phyloP scores from a whole-genome alignment of 2,888 invertebrate species.

The Drosophila emarginata region DNA sequence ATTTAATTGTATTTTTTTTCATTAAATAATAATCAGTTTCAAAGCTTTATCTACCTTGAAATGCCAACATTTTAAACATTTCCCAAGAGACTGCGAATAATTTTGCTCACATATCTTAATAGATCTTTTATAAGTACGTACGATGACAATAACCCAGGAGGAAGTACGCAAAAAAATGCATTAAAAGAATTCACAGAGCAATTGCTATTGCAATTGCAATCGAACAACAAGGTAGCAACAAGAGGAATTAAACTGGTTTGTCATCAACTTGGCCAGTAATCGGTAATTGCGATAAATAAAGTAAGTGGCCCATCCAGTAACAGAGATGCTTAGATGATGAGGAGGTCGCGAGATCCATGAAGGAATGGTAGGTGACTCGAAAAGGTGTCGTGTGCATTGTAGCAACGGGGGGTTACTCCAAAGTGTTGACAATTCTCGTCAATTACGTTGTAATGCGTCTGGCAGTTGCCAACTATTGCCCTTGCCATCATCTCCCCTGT shows the following conservation, averaged over 20 bases:
- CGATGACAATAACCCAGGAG: slow-evolving; percentile 48
- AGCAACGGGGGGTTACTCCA: slow-evolving; percentile 25
- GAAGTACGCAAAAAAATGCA: slow-evolving; percentile 34
- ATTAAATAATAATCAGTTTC: neutral
- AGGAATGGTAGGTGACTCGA: neutral
- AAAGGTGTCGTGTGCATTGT: slow-evolving; percentile 15
- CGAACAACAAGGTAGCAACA: slow-evolving; percentile 38
- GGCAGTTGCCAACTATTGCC: slow-evolving; percentile 19
- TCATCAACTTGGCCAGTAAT: slow-evolving; percentile 51
- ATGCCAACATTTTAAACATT: slow-evolving; percentile 2
- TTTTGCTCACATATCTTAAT: slow-evolving; percentile 16
- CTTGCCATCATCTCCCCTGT: slow-evolving; percentile 4
- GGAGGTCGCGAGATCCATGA: neutral
- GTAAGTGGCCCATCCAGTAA: slow-evolving; percentile 45
- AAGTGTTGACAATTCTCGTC: slow-evolving; percentile 80
- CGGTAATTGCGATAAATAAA: slow-evolving; percentile 63
- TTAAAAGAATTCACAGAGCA: slow-evolving; percentile 47
- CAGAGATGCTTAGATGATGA: neutral
- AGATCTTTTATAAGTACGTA: slow-evolving; percentile 11
- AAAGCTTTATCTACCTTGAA: neutral
- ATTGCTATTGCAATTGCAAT: slow-evolving; percentile 51
- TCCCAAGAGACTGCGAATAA: slow-evolving; percentile 5
- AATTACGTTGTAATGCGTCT: slow-evolving; percentile 79
- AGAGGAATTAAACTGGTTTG: slow-evolving; percentile 10
- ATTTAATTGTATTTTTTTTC: neutral